phyloP scores from a whole-genome alignment of 1,140 invertebrate species.

The Charaxes varanes region DNA sequence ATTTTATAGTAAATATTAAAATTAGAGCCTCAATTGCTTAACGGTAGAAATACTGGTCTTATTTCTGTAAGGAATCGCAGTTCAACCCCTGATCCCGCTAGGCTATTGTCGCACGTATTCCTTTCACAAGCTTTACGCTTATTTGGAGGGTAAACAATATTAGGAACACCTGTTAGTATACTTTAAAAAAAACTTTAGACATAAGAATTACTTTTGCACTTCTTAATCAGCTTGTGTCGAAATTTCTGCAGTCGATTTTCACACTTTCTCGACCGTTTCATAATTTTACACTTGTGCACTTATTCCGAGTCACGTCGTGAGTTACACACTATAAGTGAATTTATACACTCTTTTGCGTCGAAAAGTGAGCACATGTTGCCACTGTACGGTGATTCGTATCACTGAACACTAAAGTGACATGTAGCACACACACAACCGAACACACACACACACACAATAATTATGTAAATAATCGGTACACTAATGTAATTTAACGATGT shows the following conservation, averaged over 20 bases:
- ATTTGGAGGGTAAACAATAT: background rate
- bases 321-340: constrained; percentile 19
- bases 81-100: too few relatives aligned
- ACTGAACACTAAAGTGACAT: constrained; percentile 28
- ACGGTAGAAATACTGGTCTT: too few relatives aligned
- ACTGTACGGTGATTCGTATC: constrained; percentile 25
- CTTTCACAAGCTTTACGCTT: too few relatives aligned
- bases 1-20: too few relatives aligned
- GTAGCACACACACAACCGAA: too few relatives aligned
- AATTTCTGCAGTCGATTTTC: constrained; percentile 58
- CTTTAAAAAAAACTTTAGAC: background rate
- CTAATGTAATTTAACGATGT: too few relatives aligned
- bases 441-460: too few relatives aligned
- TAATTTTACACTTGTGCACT: too few relatives aligned
- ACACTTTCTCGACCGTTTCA: constrained; percentile 49
- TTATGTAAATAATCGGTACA: too few relatives aligned
- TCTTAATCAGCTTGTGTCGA: constrained; percentile 59
- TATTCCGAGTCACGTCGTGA: constrained; percentile 20
- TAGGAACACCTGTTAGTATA: background rate
- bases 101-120: too few relatives aligned
- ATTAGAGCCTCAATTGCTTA: too few relatives aligned
- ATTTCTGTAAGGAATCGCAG: too few relatives aligned
- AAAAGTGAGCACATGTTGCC: constrained; percentile 30
- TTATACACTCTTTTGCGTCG: constrained; percentile 20
- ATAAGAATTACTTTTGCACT: constrained; percentile 38